Base-by-base conservation (phyloP, 2,797 vertebrate species). In the Clamator glandarius region DNA sequence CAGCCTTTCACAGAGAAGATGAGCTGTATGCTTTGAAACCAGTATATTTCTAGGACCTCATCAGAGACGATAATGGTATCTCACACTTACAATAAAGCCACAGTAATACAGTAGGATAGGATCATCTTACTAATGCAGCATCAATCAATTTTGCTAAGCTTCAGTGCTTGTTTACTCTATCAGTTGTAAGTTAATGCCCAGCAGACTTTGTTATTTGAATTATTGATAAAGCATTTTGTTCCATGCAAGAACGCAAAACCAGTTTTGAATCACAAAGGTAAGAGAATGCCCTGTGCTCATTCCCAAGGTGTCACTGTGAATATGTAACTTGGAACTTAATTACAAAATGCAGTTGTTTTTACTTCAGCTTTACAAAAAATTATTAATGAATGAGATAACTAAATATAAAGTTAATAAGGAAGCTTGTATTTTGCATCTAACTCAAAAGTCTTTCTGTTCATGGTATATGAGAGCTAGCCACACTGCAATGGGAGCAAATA, bases 201-300 rank as follows among this genome's bases (percentile, higher is more conserved):
- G 42, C 67, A 91, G 84, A 92, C 67, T 95, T 90, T 97, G 95
- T 97, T 95, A 35, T 93, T 93, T 98, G 89, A 98, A 98, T 98
- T 97, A 98, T 98, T 97, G 95, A 98, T 97, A 94, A 79, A 95
- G 89, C 74, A 73, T 95, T 97, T 98, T 98, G 97, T 97, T 97
- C 94, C 82, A 83, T 81, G 85, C 94, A 78, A 94, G 91, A 95
- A 94, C 81, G 77, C 87, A 96, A 92, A 91, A 33, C 26, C 66
- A 77, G 46, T 80, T 92, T 89, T 89, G 75, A 93, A 82, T 69
- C 14, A 3, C 76, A 79, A 70, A 91, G 86, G 64, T 87, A 88
- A 89, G 75, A 89, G 28, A 75, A 76, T 36, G 73, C 24, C 33
- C 66, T 64, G 15, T 84, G 41, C 70, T 89, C 35, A 23, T 90